These are phyloP conservation scores for Pangasius mekongensis DNA, from an alignment of 2,797 vertebrate genomes.

Conservation along the genomic window DNA sequence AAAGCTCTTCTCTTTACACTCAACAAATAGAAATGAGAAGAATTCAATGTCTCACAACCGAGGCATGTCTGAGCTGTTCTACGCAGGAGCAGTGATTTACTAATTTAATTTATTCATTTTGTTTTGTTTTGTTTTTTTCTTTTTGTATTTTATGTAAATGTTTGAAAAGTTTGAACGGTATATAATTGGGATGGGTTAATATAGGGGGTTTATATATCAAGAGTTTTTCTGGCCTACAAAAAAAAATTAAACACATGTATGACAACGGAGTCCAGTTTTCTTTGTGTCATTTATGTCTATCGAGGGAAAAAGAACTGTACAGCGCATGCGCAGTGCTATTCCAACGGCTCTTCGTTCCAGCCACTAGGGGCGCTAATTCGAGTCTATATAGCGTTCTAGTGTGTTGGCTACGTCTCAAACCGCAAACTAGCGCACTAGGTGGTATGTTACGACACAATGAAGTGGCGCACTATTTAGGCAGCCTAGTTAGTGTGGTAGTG, in stretches of 20 bases:
- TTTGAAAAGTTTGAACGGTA: slow-evolving; percentile 74
- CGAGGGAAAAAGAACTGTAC: too few relatives aligned
- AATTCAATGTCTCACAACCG: slow-evolving; percentile 53
- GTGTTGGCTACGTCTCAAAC: not conserved
- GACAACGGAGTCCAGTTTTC: slow-evolving; percentile 42
- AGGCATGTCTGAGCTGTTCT: slow-evolving; percentile 55
- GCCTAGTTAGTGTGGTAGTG: not conserved
- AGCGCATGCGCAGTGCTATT: not conserved
- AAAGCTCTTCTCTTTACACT: slow-evolving; percentile 40
- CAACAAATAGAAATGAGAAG: slow-evolving; percentile 15
- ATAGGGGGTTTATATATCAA: slow-evolving; percentile 75
- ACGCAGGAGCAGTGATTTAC: slow-evolving; percentile 52
- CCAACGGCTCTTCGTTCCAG: not conserved
- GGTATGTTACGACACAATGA: not conserved
- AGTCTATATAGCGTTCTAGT: not conserved
- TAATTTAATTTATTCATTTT: slow-evolving; percentile 74
- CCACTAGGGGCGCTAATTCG: slow-evolving; percentile 13
- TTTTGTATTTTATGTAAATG: slow-evolving; percentile 82
- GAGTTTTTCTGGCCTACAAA: slow-evolving; percentile 47
- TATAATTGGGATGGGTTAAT: slow-evolving; percentile 68
- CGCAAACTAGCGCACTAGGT: not conserved
- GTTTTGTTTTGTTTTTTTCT: slow-evolving; percentile 44
- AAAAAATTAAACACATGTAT: slow-evolving; percentile 66
- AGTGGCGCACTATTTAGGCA: not conserved
- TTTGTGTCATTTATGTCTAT: not conserved